Conservation (phyloP, 2,888 invertebrate species). For the Parnassius orleans region DNA sequence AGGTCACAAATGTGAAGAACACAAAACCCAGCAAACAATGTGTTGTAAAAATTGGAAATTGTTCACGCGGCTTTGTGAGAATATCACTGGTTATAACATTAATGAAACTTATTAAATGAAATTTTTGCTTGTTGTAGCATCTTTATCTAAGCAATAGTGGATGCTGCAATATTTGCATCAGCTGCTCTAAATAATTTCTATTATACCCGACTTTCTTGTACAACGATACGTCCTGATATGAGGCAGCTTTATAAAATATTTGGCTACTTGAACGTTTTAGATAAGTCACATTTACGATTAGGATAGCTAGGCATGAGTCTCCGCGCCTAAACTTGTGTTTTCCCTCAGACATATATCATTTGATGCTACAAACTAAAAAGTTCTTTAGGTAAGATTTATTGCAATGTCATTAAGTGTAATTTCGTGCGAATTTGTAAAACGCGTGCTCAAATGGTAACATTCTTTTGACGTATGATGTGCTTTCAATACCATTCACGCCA, state of each 20-base stretch:
- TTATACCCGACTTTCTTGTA: background rate
- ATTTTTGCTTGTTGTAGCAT: no score
- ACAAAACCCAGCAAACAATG: constrained; percentile 4
- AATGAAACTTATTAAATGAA: no score
- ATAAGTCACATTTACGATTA: constrained; percentile 19
- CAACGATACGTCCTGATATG: background rate
- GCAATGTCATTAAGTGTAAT: background rate
- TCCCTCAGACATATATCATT: background rate
- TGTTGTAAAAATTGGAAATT: constrained; percentile 5
- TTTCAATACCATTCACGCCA: background rate
- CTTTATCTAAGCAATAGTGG: no score
- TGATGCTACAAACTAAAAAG: no score
- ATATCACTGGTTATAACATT: background rate
- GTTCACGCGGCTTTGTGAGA: constrained; percentile 19
- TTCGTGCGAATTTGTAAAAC: background rate
- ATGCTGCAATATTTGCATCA: no score
- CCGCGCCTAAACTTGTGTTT: background rate
- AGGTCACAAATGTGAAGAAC: background rate
- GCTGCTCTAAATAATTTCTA: no score
- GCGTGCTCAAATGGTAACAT: background rate
- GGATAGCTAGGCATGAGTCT: background rate
- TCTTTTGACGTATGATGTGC: background rate
- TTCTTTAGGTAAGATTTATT: background rate
- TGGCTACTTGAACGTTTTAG: constrained; percentile 1
- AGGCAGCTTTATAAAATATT: constrained; percentile 10